phyloP scores from a whole-genome alignment of 2,797 vertebrate species.

The Percopsis omiscomaycus region DNA sequence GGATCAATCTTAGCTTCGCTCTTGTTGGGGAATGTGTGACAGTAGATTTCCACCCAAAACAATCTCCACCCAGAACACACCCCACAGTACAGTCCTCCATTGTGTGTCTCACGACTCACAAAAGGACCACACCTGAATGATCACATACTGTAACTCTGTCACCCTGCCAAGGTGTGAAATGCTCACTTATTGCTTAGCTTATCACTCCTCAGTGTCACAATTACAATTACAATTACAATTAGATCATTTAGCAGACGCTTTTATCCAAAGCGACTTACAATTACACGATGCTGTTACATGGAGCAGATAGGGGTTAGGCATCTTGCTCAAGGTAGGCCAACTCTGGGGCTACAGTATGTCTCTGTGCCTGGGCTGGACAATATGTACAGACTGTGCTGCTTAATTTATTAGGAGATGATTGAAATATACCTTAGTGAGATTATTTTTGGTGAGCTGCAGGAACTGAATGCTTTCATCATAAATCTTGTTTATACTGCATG shows the following conservation, averaged over 20 bases:
- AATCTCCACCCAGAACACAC: slow-evolving; percentile 39
- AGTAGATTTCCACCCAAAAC: slow-evolving; percentile 15
- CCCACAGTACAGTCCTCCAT: background rate
- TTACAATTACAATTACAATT: no score
- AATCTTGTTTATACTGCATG: no score
- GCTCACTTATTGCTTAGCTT: background rate
- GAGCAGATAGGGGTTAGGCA: no score
- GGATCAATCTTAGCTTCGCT: background rate
- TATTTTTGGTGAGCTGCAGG: no score
- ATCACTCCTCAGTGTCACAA: background rate
- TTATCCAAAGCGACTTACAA: no score
- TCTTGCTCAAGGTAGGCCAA: background rate
- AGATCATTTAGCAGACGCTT: no score
- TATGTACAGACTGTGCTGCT: no score
- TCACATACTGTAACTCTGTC: background rate
- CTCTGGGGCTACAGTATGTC: background rate
- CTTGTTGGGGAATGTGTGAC: slow-evolving; percentile 19
- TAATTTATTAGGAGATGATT: no score
- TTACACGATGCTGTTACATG: no score
- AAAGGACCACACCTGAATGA: background rate
- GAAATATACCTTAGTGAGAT: slow-evolving; percentile 2
- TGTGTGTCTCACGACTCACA: background rate
- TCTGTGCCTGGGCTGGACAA: background rate
- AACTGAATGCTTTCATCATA: no score
- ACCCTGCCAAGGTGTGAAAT: background rate